Base-by-base conservation (phyloP, 2,113 vertebrate species). In the Syngnathus typhle region DNA sequence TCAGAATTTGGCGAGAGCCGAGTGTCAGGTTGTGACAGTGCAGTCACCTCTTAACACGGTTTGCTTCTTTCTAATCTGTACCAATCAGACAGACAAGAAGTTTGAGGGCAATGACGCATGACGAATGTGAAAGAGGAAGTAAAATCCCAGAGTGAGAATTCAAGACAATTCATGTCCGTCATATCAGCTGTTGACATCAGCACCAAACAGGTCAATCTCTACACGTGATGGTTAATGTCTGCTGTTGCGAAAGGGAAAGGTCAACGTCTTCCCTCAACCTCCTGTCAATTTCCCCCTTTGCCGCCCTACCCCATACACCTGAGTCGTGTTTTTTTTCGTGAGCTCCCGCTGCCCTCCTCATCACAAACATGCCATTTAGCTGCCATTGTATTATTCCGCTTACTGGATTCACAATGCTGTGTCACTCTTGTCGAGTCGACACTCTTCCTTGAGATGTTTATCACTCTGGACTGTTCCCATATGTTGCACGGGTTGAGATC, bases 221-320 rank as follows among this genome's bases (percentile, higher is more conserved):
- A 77, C 60, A 9, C 12, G 66, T 62, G 80, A 80, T 75, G 71
- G 77, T 79, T 72, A 67, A 85, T 77, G 37, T 75, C 81, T 83
- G 75, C 80, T 86, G 69, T 77, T 65, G 52, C 23, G 60, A 59
- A 71, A 32, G 62, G 54, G 60, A 85, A 89, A 89, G 81, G 82
- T 88, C 84, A 87, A 60, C 65, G 62, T 69, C 62, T 79, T 64
- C 32, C 60, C 54, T 75, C 67, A 32, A 60, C 59, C 70, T 51
- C 1, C 56, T 77, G 68, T 69, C 73, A 68, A 36, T 64, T 61
- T 65, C 4, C 37, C 66, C 62, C 10, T 68, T 54, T 78, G 52
- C 67, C 61, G 16, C 23, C 23, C 23, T 23, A 23, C 15, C 69
- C 65, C 10, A 0, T 32, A 2, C 47, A 32, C 18, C 38, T 60